Evolutionary conservation across 2,113 vertebrate genomes (phyloP).

Genomic region (Brachypteracias leptosomus): DNA sequence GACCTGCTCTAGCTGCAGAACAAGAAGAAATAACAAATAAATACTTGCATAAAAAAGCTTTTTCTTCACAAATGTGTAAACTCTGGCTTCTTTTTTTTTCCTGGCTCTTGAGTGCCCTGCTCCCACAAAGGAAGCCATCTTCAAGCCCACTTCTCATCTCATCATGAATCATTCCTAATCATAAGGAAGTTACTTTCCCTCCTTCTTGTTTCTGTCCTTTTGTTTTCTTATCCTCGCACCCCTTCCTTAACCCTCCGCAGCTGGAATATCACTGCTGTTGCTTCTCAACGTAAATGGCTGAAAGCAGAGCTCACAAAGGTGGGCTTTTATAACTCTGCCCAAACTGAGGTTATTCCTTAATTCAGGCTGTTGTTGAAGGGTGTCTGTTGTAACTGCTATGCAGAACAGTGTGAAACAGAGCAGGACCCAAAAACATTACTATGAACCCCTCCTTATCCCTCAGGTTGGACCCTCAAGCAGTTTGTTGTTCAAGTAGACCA

Average conservation of each 20-base stretch:
- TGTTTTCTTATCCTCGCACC: background rate
- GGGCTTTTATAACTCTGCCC: background rate
- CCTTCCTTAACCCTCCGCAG: accelerated
- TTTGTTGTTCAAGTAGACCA: background rate
- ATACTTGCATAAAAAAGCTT: background rate
- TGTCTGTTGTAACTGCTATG: background rate
- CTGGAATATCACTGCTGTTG: background rate
- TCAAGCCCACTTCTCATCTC: background rate
- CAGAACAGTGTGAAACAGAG: background rate
- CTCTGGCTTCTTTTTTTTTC: background rate
- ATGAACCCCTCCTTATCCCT: background rate
- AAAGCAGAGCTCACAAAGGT: background rate
- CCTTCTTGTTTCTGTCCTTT: background rate
- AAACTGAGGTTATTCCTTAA: background rate
- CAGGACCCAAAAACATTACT: accelerated
- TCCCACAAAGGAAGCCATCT: background rate
- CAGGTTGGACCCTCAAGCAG: background rate
- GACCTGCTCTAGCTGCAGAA: background rate
- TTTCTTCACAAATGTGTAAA: background rate
- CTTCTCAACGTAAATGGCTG: background rate
- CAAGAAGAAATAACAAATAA: background rate
- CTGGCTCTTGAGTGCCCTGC: background rate
- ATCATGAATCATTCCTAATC: background rate
- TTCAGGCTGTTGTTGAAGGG: background rate
- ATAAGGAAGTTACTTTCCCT: background rate